These are phyloP conservation scores for Mesochorus sp. DNA, from an alignment of 2,888 invertebrate genomes.

Conservation along the genomic window DNA sequence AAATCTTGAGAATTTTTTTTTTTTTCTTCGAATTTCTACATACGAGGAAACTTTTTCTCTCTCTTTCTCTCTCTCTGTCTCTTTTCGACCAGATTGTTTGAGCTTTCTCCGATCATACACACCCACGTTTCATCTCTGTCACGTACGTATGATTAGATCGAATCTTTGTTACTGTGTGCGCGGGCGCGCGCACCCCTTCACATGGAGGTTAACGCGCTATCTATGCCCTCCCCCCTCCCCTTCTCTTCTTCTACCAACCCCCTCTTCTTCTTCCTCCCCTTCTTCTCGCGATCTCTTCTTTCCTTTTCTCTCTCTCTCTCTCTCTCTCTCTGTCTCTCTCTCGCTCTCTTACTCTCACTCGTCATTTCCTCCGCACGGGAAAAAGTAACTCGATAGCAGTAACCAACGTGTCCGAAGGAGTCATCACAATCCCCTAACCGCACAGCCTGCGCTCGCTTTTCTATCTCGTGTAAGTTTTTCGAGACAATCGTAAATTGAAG, in stretches of 20 bases:
- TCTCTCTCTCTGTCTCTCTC: constrained; percentile 1
- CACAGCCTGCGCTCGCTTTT: not conserved
- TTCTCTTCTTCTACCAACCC: constrained; percentile 2
- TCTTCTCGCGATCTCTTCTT: constrained; percentile 13
- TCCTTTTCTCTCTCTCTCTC: constrained; percentile 6
- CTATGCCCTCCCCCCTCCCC: constrained; percentile 9
- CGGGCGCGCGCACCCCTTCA: constrained; percentile 50
- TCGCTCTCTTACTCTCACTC: constrained; percentile 6
- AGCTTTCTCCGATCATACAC: constrained; percentile 27
- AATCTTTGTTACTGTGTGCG: constrained; percentile 58
- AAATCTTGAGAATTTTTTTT: too few species aligned
- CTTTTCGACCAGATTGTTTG: not conserved
- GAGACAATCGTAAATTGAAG: not conserved
- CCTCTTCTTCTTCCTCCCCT: not conserved
- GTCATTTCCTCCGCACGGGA: constrained; percentile 33
- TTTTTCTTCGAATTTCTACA: too few species aligned
- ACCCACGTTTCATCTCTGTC: constrained; percentile 23
- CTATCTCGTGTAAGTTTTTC: not conserved
- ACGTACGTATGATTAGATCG: constrained; percentile 59
- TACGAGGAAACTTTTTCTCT: too few species aligned
- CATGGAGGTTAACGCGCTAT: constrained; percentile 60
- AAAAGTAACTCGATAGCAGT: constrained; percentile 34
- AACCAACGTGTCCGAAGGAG: constrained; percentile 38
- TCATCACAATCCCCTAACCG: not conserved
- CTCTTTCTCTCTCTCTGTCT: not conserved